Evolutionary conservation across 2,113 vertebrate genomes (phyloP).

Genomic region (Panthera uncia): DNA sequence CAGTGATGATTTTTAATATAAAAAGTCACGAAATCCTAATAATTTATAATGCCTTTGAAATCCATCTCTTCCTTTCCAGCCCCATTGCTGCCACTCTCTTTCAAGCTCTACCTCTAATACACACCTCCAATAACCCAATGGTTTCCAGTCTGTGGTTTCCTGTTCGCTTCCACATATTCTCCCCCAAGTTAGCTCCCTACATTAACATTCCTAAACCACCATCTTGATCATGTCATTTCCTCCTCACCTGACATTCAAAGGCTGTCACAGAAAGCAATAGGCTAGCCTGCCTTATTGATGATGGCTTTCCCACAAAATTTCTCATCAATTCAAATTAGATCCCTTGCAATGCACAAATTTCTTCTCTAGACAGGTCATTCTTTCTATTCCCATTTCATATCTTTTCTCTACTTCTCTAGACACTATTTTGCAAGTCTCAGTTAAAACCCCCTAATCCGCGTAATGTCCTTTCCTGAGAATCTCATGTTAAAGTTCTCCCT

Average conservation of each 20-base stretch:
- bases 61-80: neutral
- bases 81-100: neutral
- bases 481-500: neutral
- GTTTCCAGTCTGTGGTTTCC: neutral
- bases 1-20: neutral
- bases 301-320: neutral
- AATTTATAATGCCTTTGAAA: neutral
- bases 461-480: neutral
- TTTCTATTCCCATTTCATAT: neutral
- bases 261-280: neutral
- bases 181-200: neutral
- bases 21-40: constrained; percentile 36
- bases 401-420: constrained; percentile 19
- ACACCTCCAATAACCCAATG: neutral
- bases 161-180: neutral
- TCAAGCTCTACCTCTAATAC: neutral
- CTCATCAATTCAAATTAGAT: neutral
- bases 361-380: neutral
- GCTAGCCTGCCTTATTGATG: neutral
- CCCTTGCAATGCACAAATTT: neutral
- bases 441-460: neutral
- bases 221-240: neutral
- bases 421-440: neutral
- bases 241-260: neutral
- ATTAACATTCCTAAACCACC: neutral